Percentiles rank a stretch among this genome's conserved stretches.
phyloP scores from a whole-genome alignment of 2,113 vertebrate genomes.

The Lepisosteus osseus region DNA sequence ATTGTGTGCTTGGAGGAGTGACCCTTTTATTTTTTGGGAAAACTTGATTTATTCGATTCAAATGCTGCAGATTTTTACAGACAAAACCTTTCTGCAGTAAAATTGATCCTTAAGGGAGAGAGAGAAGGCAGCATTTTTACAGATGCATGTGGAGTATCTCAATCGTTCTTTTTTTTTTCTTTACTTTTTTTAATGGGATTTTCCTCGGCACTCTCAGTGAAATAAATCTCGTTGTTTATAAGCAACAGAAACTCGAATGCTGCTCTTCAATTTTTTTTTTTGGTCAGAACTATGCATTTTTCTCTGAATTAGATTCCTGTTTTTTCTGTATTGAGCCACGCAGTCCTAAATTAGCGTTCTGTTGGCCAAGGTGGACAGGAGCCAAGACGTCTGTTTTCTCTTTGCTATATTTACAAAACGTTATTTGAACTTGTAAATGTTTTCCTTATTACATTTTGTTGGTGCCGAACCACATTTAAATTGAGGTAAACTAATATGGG shows the following conservation, averaged over 20 bases:
- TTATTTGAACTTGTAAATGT: constrained; percentile 10
- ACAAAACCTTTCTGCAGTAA: not conserved
- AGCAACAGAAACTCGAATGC: too few species aligned
- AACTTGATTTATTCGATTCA: not conserved
- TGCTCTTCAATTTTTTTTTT: constrained; percentile 2
- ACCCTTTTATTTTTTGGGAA: not conserved
- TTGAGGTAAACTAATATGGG: not conserved
- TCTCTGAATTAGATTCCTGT: not conserved
- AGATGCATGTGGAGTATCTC: not conserved
- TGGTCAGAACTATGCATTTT: constrained; percentile 11
- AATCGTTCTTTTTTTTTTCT: constrained; percentile 1
- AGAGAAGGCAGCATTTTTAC: not conserved
- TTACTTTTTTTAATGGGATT: not conserved
- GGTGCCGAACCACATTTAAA: not conserved
- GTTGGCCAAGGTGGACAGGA: constrained; percentile 15
- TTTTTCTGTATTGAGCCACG: not conserved
- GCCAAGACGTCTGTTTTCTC: constrained; percentile 20
- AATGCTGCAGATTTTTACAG: not conserved
- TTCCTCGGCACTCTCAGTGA: not conserved
- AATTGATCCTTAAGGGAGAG: not conserved
- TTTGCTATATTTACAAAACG: constrained; percentile 11
- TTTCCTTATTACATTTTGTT: constrained; percentile 16
- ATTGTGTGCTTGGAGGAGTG: not conserved
- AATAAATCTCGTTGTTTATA: constrained; percentile 1
- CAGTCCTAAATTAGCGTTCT: constrained; percentile 12